Base-by-base conservation (phyloP, 1,140 invertebrate species). In the Drosophila albomicans region DNA sequence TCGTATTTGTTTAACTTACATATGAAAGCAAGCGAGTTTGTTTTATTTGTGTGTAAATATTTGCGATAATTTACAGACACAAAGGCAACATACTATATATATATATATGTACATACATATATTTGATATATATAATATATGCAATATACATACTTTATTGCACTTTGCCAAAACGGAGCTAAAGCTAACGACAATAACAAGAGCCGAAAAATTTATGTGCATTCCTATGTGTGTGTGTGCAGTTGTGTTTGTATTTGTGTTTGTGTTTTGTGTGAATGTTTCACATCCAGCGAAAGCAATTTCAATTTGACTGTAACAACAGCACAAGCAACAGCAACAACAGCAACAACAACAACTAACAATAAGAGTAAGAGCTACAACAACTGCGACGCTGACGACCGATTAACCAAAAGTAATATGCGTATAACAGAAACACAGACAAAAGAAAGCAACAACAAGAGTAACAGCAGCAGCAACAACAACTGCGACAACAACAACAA, bases 361-460 rank as follows among this genome's bases (percentile, higher is more conserved):
- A 38, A 38, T 38, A 38, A 38, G 35, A 38, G 35, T 38, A 49
- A 25, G 28, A 49, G 62, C 63, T 65, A 58, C 45, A 30, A 16
- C 46, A 8, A 20, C 7, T 43, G 46, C 43, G 52, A 49, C 73
- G 49, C 64, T 59, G 73, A 64, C 68, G 63, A 77, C 77, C 68
- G 77, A 79, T 79, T 79, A 79, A 73, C 51, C 77, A 76, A 79
- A 76, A 81, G 68, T 87, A 70, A 79, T 76, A 81, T 84, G 69
- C 76, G 81, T 68, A 78, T 48, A 75, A 71, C 68, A 70, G 32
- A 56, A 71, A 54, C 35, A 65, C 49, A 70, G 57, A 63, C 58
- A 69, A 69, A 70, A 75, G 72, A 75, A 75, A 70, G 72, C 66
- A 84, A 64, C 35, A 69, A 58, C 59, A 25, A 71, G 30, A 51